Evolutionary conservation across 2,888 invertebrate genomes (phyloP).

Genomic region (Trilocha varians): DNA sequence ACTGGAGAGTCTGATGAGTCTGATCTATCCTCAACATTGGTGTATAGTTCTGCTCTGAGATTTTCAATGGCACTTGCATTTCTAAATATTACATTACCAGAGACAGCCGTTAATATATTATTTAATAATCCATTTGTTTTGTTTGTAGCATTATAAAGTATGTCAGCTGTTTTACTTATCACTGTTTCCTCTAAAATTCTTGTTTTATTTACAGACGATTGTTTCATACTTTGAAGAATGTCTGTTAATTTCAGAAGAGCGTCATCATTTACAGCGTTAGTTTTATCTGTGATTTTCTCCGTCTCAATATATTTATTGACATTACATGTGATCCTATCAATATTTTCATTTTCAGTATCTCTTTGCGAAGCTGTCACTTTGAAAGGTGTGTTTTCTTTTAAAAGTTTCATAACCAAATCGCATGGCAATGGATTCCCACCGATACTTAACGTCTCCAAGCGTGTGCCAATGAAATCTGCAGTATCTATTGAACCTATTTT

Average conservation of each 20-base stretch:
- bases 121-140: no score
- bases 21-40: constrained; percentile 5
- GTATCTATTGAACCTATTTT: constrained; percentile 28
- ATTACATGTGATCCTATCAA: constrained; percentile 28
- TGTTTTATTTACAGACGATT: constrained; percentile 7
- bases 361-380: constrained; percentile 30
- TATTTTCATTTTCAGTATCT: constrained; percentile 25
- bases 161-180: no score
- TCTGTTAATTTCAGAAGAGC: no score
- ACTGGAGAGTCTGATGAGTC: constrained; percentile 8
- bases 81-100: constrained; percentile 7
- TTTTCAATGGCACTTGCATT: constrained; percentile 3
- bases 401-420: constrained; percentile 28
- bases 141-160: no score
- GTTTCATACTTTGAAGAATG: not conserved
- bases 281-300: no score
- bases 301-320: constrained; percentile 4
- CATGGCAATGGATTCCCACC: constrained; percentile 52
- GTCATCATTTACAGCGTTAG: no score
- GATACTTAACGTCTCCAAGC: constrained; percentile 36
- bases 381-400: constrained; percentile 17
- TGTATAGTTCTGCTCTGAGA: constrained; percentile 2
- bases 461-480: constrained; percentile 32
- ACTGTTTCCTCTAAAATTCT: no score
- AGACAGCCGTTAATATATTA: no score